A percentile compares a stretch with the other conserved stretches of the same genome.
These are phyloP conservation scores for Phylloscopus whistleri DNA, from an alignment of 2,113 vertebrate genomes.

Conservation along the genomic window DNA sequence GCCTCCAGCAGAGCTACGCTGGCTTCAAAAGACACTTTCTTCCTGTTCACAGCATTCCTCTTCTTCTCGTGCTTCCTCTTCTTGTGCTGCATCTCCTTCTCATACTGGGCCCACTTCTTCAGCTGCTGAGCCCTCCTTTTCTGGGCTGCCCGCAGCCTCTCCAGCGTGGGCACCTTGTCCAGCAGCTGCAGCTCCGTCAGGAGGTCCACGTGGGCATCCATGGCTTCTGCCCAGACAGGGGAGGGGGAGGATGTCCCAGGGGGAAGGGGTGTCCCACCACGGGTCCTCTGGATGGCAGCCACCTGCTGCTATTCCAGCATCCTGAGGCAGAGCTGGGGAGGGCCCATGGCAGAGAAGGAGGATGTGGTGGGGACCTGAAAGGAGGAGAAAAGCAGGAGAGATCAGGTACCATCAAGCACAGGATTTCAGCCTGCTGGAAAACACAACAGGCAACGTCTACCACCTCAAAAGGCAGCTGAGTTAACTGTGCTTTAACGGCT, in stretches of 20 bases:
- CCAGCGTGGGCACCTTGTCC: slow-evolving; percentile 94
- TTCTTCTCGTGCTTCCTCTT: slow-evolving; percentile 90
- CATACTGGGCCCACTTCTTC: slow-evolving; percentile 93
- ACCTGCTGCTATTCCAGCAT: slow-evolving; percentile 54
- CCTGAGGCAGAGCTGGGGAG: background rate
- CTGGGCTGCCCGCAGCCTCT: slow-evolving; percentile 90
- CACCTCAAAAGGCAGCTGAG: background rate
- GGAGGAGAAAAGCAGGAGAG: background rate
- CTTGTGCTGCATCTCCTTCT: slow-evolving; percentile 94
- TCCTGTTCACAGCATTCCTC: slow-evolving; percentile 70
- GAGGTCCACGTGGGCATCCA: slow-evolving; percentile 93
- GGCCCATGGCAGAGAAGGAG: background rate
- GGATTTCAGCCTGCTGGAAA: background rate
- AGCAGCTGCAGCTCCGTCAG: slow-evolving; percentile 94
- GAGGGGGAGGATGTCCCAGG: background rate
- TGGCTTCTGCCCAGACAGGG: slow-evolving; percentile 13
- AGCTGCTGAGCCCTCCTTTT: slow-evolving; percentile 94
- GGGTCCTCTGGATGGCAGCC: background rate
- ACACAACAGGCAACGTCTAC: background rate
- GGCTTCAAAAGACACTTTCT: slow-evolving; percentile 89
- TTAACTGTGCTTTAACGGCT: background rate
- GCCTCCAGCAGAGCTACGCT: slow-evolving; percentile 92
- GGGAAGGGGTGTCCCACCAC: background rate
- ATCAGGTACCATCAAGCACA: background rate
- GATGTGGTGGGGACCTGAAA: slow-evolving; percentile 54